Base-by-base conservation (phyloP, 2,888 invertebrate genomes). In the Pantelozetes paolii region DNA sequence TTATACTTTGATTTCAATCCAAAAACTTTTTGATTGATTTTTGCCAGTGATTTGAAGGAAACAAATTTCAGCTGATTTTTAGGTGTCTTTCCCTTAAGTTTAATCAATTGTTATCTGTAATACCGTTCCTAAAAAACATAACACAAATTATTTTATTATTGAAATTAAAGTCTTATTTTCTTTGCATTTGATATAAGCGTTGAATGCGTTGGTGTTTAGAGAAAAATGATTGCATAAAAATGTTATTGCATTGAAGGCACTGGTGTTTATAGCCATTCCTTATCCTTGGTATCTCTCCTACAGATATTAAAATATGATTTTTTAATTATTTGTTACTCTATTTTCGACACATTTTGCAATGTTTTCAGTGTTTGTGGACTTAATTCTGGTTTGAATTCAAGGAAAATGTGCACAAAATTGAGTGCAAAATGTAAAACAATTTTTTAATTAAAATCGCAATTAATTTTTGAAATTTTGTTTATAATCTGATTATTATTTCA, bases 101-200 rank as follows among this genome's bases (percentile, higher is more conserved):
- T n/a, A 30, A 9, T 62, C 30, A 18, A 23, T 32, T 62, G 59
- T 32, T 62, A 30, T 62, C 59, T 54, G 15, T 15, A 26, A 54
- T n/a, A 54, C 23, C 26, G 54, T 36, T 36, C 36, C 36, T 26
- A 13, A 23, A 9, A 54, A 50, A 50, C 50, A 50, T 50, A 54
- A 54, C 54, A 26, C 54, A 54, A 54, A 54, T 54, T 54, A 54
- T 26, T 54, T 54, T 54, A 54, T 54, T 54, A 54, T 54, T 54
- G 54, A 54, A 54, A 54, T 54, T 54, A 45, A 45, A 45, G n/a
- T 45, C 26, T 6, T 26, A 26, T 26, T 54, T 54, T 54, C 9
- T 54, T 54, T 20, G 13, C 54, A 54, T 26, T 54, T 54, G 23
- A 54, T 54, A 54, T 54, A 54, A 54, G 26, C 54, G 54, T 11